Percentiles rank a stretch among this genome's conserved stretches.
phyloP scores from a whole-genome alignment of 2,797 vertebrate genomes.

The Falco berigora region DNA sequence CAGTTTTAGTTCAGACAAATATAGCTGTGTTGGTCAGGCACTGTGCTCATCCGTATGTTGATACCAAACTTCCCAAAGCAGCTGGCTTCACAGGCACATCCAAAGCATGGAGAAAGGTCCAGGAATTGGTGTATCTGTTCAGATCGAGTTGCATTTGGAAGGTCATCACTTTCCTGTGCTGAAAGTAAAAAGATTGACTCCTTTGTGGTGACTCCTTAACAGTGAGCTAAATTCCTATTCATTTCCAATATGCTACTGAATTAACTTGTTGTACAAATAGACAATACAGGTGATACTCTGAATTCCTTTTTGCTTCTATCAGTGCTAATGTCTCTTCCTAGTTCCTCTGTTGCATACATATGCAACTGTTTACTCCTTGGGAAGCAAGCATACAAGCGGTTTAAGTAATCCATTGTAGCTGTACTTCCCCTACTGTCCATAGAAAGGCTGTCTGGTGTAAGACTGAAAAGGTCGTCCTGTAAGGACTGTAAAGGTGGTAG shows the following conservation, averaged over 20 bases:
- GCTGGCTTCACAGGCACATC: not conserved
- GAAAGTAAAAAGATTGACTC: not conserved
- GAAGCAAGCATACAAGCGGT: not conserved
- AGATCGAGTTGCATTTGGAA: not conserved
- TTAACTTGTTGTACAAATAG: not conserved
- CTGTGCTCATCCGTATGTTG: not conserved
- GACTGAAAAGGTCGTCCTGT: not conserved
- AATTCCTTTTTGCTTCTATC: not conserved
- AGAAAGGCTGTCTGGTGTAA: not conserved
- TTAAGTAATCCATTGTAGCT: not conserved
- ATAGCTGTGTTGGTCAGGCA: not conserved
- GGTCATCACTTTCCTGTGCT: not conserved
- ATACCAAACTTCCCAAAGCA: not conserved
- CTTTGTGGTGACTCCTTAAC: not conserved
- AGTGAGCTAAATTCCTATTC: not conserved
- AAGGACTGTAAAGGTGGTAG: not conserved
- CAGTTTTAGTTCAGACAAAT: not conserved
- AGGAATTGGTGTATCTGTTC: not conserved
- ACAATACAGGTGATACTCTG: not conserved
- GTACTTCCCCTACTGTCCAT: not conserved
- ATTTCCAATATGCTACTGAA: not conserved
- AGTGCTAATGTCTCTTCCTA: not conserved
- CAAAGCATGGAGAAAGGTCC: not conserved
- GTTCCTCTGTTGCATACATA: not conserved
- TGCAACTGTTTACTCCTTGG: not conserved